phyloP scores from a whole-genome alignment of 1,140 invertebrate species.

The Calephelis virginiensis region DNA sequence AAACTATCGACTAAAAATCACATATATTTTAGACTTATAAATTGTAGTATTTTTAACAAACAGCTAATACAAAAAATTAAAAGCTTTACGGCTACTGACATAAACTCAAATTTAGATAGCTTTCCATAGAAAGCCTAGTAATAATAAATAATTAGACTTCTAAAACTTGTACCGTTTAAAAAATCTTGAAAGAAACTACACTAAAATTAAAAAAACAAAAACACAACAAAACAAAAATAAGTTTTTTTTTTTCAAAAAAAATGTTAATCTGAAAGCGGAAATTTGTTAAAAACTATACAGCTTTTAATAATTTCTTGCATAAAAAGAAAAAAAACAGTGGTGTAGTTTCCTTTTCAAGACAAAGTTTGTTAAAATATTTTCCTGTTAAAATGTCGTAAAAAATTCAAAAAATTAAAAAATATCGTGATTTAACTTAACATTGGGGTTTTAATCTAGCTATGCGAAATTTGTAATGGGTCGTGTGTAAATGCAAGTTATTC shows the following conservation, averaged over 20 bases:
- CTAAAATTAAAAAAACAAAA: slow-evolving; percentile 25
- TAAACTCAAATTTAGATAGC: slow-evolving; percentile 33
- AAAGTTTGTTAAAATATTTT: slow-evolving; percentile 11
- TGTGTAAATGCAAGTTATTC: slow-evolving; percentile 53
- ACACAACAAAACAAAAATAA: no score
- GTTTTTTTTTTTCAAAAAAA: no score
- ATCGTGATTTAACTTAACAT: slow-evolving; percentile 50
- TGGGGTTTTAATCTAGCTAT: slow-evolving; percentile 56
- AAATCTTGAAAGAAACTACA: slow-evolving; percentile 47
- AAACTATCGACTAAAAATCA: slow-evolving; percentile 19
- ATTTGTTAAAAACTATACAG: no score
- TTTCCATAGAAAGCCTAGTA: slow-evolving; percentile 41
- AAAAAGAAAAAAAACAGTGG: background rate
- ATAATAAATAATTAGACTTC: slow-evolving; percentile 15
- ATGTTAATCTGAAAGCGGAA: no score
- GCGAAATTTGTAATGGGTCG: slow-evolving; percentile 50
- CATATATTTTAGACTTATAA: slow-evolving; percentile 18
- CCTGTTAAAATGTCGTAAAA: slow-evolving; percentile 40
- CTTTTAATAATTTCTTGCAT: background rate
- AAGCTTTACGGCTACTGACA: slow-evolving; percentile 32
- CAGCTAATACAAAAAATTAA: slow-evolving; percentile 3
- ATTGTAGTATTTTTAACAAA: slow-evolving; percentile 8
- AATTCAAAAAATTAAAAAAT: slow-evolving; percentile 49
- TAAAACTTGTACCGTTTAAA: slow-evolving; percentile 20
- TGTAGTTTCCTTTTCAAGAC: slow-evolving; percentile 55